Evolutionary conservation across 2,888 invertebrate genomes (phyloP).

Genomic region (Plebejus anna): DNA sequence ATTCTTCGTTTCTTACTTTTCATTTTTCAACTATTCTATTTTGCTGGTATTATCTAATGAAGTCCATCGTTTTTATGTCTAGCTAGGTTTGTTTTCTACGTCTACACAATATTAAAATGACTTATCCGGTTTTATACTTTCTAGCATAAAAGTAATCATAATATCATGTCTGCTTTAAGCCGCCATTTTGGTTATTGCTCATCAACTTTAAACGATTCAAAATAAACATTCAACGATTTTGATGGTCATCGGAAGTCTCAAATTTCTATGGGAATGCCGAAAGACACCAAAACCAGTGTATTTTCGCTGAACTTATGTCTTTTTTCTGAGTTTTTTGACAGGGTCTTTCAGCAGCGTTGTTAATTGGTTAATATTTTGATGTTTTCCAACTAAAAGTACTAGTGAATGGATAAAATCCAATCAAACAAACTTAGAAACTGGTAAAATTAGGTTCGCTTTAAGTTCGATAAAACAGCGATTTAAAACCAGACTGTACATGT

Average conservation of each 20-base stretch:
- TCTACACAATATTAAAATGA: neutral
- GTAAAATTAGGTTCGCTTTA: no score
- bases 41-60: neutral
- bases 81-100: neutral
- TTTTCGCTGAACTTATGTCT: no score
- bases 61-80: neutral
- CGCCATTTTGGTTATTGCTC: neutral
- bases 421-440: no score
- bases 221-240: neutral
- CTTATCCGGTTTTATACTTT: neutral
- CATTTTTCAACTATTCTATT: neutral
- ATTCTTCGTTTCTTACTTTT: neutral
- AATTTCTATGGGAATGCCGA: no score
- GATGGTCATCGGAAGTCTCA: no score
- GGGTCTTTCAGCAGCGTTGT: no score
- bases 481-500: neutral
- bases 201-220: neutral
- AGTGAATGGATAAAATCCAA: no score
- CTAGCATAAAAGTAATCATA: neutral
- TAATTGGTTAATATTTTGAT: no score
- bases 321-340: no score
- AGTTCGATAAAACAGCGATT: neutral
- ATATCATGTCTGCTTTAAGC: neutral
- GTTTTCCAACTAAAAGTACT: no score
- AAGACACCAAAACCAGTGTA: no score